Percentiles rank a stretch among this genome's conserved stretches.
phyloP scores from a whole-genome alignment of 53 echinoderm and acorn worm genomes.

The Actinopyga echinites region DNA sequence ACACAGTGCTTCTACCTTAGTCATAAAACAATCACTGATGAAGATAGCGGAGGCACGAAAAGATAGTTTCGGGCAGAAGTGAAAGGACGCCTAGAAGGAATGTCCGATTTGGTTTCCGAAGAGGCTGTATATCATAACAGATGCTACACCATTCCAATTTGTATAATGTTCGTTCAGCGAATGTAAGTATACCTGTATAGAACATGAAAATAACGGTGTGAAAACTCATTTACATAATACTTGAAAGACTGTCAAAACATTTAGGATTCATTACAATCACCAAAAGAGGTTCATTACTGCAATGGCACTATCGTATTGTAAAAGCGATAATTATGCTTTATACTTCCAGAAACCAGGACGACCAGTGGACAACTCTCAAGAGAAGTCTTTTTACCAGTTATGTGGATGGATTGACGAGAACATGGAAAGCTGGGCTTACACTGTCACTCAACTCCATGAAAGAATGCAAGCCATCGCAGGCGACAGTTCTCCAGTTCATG shows the following conservation, averaged over 20 bases:
- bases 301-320: too few species aligned
- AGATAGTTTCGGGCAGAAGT: slow-evolving; percentile 57
- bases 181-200: background rate
- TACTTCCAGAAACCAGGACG: slow-evolving; percentile 62
- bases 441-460: slow-evolving; percentile 53
- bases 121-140: slow-evolving; percentile 65
- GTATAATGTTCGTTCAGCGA: too few species aligned
- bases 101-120: slow-evolving; percentile 64
- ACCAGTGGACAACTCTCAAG: slow-evolving; percentile 52
- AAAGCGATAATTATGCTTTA: background rate
- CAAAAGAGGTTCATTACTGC: background rate
- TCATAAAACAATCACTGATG: slow-evolving; percentile 66
- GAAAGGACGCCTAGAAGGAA: slow-evolving; percentile 67
- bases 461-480: slow-evolving; percentile 19
- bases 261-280: background rate
- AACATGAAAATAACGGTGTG: background rate
- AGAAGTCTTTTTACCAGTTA: slow-evolving; percentile 50
- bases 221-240: background rate
- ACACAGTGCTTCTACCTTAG: slow-evolving; percentile 58
- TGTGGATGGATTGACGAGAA: slow-evolving; percentile 68
- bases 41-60: slow-evolving; percentile 57
- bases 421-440: slow-evolving; percentile 58
- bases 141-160: slow-evolving; percentile 11
- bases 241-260: too few species aligned
- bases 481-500: background rate